Base-by-base conservation (phyloP, 30 jellyfish, hydroid and myxozoan genomes). In the Cassiopea xamachana region DNA sequence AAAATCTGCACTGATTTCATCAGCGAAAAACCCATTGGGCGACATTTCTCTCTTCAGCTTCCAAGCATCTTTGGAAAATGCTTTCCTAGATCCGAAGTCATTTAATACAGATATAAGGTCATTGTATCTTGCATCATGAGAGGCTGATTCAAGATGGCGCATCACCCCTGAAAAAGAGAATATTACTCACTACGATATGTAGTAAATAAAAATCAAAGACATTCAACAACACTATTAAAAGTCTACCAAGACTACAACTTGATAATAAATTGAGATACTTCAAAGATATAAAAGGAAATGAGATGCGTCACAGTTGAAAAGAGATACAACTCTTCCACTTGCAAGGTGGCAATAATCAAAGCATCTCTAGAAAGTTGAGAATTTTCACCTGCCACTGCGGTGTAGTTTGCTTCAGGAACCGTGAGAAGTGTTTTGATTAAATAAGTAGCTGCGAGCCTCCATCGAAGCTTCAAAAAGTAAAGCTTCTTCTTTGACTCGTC, bases 71-170 rank as follows among this genome's bases (percentile, higher is more conserved):
- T 55, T 58, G 2, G 43, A 27, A 44, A 51, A 46, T 0, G 46
- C 74, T 39, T 82, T 76, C 45, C 58, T 87, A 19, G 94, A 76
- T 1, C 94, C 94, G n/a, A n/a, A 75, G 51, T 87, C 94, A 5
- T 72, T 60, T 45, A 87, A 48, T 2, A 87, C 77, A 46, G 61
- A 89, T 8, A 87, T 27, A 76, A 87, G 67, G 27, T 87, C 94
- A 55, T 87, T 89, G 51, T 44, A 82, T 0, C 70, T 75, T 43
- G 89, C 89, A 13, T 62, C 1, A 64, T 87, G 94, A 9, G 94
- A 87, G 85, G 94, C 67, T 47, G 94, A 59, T 62, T 87, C 84
- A 62, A 87, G 94, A 77, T 87, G 94, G 78, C 94, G 94, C 85
- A 79, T 76, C 48, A 87, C 94, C 12, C 94, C 93, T 86, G 80